Evolutionary conservation across 2,113 vertebrate genomes (phyloP).

Genomic region (Mobula hypostoma): DNA sequence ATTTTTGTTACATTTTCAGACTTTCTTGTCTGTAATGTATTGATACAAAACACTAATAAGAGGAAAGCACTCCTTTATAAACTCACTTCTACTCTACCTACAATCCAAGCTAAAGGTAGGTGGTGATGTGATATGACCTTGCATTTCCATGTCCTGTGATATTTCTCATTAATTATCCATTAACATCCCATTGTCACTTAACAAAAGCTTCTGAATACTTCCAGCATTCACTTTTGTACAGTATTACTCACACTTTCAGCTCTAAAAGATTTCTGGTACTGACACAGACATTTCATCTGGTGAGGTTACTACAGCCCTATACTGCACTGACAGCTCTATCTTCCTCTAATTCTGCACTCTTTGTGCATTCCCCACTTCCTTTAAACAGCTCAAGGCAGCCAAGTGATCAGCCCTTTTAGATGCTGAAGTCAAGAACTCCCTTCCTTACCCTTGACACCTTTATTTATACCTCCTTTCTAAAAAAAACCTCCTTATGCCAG

Average conservation of each 20-base stretch:
- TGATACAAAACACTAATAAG: neutral
- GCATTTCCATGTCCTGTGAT: slow-evolving; percentile 6
- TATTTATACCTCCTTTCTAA: neutral
- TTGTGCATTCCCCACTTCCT: neutral
- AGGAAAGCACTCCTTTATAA: neutral
- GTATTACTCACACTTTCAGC: neutral
- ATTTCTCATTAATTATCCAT: slow-evolving; percentile 16
- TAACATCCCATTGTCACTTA: slow-evolving; percentile 7
- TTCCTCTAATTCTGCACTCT: neutral
- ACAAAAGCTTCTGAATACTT: neutral
- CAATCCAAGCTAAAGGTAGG: neutral
- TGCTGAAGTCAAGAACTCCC: neutral
- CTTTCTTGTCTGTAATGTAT: neutral
- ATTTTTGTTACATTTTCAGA: neutral
- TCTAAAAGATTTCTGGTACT: neutral
- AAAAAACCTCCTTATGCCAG: neutral
- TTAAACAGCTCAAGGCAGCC: neutral
- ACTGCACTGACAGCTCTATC: neutral
- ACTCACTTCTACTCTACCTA: neutral
- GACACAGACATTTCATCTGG: neutral
- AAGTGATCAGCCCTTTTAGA: neutral
- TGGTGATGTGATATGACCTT: slow-evolving; percentile 13
- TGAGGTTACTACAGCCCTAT: neutral
- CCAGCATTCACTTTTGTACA: neutral
- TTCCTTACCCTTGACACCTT: neutral